phyloP scores from a whole-genome alignment of 2,113 vertebrate genomes.

The Gasterosteus nipponicus region DNA sequence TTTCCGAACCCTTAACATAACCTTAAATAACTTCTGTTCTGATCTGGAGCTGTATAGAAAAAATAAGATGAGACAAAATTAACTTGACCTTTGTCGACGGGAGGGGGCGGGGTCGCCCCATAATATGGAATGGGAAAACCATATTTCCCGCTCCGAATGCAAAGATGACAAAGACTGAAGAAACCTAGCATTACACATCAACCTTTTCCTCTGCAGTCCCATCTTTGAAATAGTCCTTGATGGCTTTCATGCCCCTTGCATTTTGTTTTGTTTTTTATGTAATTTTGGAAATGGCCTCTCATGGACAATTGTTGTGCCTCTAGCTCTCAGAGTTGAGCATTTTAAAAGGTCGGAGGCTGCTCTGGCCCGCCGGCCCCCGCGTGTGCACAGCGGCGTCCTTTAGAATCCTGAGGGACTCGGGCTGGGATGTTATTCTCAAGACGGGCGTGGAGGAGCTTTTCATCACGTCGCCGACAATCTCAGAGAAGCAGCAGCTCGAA shows the following conservation, averaged over 20 bases:
- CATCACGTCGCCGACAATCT: not conserved
- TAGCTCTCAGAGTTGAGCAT: constrained; percentile 7
- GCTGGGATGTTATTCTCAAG: not conserved
- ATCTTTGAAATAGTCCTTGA: constrained; percentile 6
- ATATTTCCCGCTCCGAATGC: not conserved
- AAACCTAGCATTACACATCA: not conserved
- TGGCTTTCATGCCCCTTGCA: not conserved
- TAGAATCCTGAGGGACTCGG: not conserved
- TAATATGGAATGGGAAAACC: too few relatives aligned
- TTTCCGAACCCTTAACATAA: too few relatives aligned
- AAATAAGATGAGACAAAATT: too few relatives aligned
- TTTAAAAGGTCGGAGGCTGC: constrained; percentile 18
- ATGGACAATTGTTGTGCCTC: constrained; percentile 20
- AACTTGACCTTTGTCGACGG: too few relatives aligned
- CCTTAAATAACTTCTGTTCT: too few relatives aligned
- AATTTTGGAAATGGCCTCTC: constrained; percentile 3
- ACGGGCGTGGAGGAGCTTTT: not conserved
- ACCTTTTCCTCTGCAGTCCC: not conserved
- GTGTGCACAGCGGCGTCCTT: not conserved
- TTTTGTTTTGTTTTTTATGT: not conserved
- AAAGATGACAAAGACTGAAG: not conserved
- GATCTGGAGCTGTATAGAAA: too few relatives aligned
- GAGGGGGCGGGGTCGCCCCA: too few relatives aligned
- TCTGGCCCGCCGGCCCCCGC: not conserved
- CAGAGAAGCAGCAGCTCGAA: not conserved